phyloP scores from a whole-genome alignment of 2,113 vertebrate species.

The Campylomormyrus tamandua region DNA sequence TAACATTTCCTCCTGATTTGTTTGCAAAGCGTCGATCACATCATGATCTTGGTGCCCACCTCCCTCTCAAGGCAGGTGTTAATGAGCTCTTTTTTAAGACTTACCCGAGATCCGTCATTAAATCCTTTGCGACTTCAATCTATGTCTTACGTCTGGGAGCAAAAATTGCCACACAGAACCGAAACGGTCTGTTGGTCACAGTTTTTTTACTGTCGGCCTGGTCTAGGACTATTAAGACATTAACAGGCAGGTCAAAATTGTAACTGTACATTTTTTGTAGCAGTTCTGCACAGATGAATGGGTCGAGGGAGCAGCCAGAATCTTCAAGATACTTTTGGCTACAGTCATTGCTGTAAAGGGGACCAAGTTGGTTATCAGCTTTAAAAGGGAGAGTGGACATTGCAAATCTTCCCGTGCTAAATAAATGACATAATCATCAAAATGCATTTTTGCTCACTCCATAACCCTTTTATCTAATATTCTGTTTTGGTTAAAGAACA shows the following conservation, averaged over 20 bases:
- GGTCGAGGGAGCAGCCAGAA: background rate
- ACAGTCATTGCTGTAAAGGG: background rate
- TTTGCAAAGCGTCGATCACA: constrained; percentile 72
- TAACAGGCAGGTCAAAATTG: background rate
- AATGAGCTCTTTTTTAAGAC: constrained; percentile 66
- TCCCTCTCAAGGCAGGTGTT: constrained; percentile 54
- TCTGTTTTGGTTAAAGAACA: constrained; percentile 1
- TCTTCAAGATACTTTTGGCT: background rate
- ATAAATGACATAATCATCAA: background rate
- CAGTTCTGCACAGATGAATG: background rate
- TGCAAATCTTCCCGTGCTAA: background rate
- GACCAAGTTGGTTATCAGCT: background rate
- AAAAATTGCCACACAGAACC: constrained; percentile 3
- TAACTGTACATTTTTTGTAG: background rate
- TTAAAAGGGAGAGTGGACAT: background rate
- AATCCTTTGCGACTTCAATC: constrained; percentile 43
- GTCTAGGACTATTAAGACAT: background rate
- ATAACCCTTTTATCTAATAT: background rate
- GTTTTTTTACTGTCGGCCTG: background rate
- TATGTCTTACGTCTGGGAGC: constrained; percentile 46
- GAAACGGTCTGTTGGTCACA: background rate
- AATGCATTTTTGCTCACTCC: background rate
- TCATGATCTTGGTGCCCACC: constrained; percentile 65
- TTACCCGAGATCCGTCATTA: constrained; percentile 60
- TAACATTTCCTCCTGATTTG: constrained; percentile 76